A percentile compares a stretch with the other conserved stretches of the same genome.
phyloP scores from a whole-genome alignment of 2,113 vertebrate species.

The Tragelaphus scriptus region DNA sequence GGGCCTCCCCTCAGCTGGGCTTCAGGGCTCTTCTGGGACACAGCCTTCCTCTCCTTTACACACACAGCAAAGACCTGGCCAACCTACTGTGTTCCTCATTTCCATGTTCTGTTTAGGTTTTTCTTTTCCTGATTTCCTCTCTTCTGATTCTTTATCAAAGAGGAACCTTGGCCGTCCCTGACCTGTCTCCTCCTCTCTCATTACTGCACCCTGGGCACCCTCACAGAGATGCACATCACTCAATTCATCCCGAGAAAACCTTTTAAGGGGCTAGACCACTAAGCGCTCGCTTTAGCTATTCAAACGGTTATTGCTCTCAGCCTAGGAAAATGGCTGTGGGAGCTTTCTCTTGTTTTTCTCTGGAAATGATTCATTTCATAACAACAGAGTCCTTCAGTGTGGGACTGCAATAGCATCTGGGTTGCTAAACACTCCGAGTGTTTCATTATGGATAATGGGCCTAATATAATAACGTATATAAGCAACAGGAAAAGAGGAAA shows the following conservation, averaged over 20 bases:
- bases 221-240: neutral
- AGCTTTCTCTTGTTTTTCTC: neutral
- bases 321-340: neutral
- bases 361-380: slow-evolving; percentile 19
- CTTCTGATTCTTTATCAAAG: neutral
- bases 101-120: neutral
- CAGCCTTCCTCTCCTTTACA: neutral
- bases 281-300: neutral
- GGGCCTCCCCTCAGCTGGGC: neutral
- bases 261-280: neutral
- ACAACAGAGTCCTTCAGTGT: neutral
- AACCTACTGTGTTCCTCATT: neutral
- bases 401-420: neutral
- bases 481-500: neutral
- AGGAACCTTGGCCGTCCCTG: neutral
- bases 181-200: neutral
- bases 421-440: neutral
- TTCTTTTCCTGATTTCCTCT: neutral
- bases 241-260: neutral
- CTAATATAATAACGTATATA: neutral
- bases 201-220: neutral
- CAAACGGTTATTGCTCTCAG: neutral
- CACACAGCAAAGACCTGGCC: neutral
- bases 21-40: neutral
- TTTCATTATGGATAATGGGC: neutral